Evolutionary conservation across 2,113 vertebrate species (phyloP).

Genomic region (Lepidiolamprologus cunningtoni): DNA sequence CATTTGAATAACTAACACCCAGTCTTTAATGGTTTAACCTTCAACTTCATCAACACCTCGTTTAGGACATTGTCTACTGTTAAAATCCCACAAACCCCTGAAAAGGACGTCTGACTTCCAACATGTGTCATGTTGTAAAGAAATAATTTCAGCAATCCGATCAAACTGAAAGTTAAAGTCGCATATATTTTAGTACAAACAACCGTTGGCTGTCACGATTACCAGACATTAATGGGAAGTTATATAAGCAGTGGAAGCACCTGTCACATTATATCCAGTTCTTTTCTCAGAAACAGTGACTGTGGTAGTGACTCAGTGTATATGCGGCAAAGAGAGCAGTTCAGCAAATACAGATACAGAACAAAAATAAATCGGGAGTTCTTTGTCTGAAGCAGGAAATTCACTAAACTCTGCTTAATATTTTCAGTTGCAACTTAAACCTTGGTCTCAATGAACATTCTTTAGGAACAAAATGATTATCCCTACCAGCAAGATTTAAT

Average conservation of each 20-base stretch:
- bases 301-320: not conserved
- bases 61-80: not conserved
- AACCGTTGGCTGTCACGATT: not conserved
- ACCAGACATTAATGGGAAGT: not conserved
- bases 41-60: not conserved
- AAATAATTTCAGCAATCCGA: not conserved
- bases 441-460: not conserved
- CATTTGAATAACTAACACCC: not conserved
- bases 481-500: not conserved
- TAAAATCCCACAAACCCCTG: not conserved
- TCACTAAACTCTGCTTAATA: not conserved
- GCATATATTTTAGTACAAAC: not conserved
- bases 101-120: fast-evolving
- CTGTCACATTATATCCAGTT: not conserved
- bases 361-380: not conserved
- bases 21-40: not conserved
- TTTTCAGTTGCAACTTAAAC: not conserved
- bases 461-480: not conserved
- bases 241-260: not conserved
- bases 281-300: not conserved
- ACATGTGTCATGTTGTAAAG: not conserved
- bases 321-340: not conserved
- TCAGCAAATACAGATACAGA: not conserved
- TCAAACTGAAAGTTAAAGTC: not conserved
- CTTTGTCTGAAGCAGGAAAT: not conserved